phyloP scores from a whole-genome alignment of 2,888 invertebrate species.

The Antitype chi region DNA sequence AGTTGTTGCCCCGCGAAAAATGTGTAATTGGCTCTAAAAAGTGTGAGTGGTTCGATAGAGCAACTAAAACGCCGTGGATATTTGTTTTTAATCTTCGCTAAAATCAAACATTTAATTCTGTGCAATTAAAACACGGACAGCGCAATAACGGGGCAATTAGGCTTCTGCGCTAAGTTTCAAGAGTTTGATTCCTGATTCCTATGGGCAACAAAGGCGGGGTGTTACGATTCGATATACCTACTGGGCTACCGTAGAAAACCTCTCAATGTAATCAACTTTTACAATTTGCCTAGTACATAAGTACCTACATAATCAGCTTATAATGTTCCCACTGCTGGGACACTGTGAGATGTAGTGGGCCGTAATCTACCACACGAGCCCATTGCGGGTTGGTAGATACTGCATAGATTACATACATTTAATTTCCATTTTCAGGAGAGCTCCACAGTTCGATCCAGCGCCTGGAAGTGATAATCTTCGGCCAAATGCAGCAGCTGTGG shows the following conservation, averaged over 20 bases:
- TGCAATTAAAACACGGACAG: background rate
- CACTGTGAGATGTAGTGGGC: too few relatives aligned
- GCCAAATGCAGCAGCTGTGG: slow-evolving; percentile 89
- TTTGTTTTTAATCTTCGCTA: background rate
- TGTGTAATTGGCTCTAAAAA: background rate
- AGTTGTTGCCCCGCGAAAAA: slow-evolving; percentile 7
- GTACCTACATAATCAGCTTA: too few relatives aligned
- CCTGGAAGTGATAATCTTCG: slow-evolving; percentile 85
- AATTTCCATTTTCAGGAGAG: slow-evolving; percentile 78
- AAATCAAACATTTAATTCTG: background rate
- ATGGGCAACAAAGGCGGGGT: too few relatives aligned
- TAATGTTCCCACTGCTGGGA: too few relatives aligned
- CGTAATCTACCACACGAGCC: too few relatives aligned
- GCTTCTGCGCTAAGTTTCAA: background rate
- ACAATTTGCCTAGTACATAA: too few relatives aligned
- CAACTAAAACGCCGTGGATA: background rate
- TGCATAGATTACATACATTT: background rate
- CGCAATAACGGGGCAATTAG: background rate
- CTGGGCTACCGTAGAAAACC: too few relatives aligned
- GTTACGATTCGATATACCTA: too few relatives aligned
- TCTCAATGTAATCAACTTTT: too few relatives aligned
- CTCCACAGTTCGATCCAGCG: slow-evolving; percentile 85
- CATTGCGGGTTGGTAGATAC: too few relatives aligned
- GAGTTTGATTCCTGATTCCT: background rate
- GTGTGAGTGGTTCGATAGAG: background rate